These are phyloP conservation scores for Chrysolina haemoptera DNA, from an alignment of 2,888 invertebrate species.

Conservation along the genomic window DNA sequence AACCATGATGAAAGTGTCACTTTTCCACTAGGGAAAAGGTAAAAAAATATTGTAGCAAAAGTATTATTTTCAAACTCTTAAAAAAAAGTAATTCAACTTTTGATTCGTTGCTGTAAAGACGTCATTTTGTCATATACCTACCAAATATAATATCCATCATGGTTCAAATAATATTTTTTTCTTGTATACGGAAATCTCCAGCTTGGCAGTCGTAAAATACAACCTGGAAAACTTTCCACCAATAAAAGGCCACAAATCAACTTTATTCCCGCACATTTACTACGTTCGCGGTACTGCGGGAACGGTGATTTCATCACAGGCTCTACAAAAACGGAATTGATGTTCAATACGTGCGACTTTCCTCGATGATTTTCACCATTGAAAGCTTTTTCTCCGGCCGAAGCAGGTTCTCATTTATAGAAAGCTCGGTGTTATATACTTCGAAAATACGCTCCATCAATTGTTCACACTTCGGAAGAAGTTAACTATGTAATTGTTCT, in stretches of 20 bases:
- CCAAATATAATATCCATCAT: background rate
- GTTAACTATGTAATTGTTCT: background rate
- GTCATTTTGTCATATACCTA: too few relatives aligned
- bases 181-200: background rate
- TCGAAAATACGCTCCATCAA: slow-evolving; percentile 26
- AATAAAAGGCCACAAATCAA: slow-evolving; percentile 10
- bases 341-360: slow-evolving; percentile 22
- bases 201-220: background rate
- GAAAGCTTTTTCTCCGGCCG: background rate
- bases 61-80: too few relatives aligned
- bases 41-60: too few relatives aligned
- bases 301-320: slow-evolving; percentile 22
- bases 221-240: background rate
- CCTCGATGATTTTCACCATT: slow-evolving; percentile 8
- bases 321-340: slow-evolving; percentile 22
- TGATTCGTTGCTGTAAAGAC: too few relatives aligned
- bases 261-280: slow-evolving; percentile 12
- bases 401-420: slow-evolving; percentile 13
- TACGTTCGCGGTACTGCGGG: slow-evolving; percentile 7
- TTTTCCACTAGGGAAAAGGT: too few relatives aligned
- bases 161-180: background rate
- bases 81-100: too few relatives aligned
- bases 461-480: slow-evolving; percentile 3
- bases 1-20: too few relatives aligned
- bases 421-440: slow-evolving; percentile 22